Percentiles rank a stretch among this genome's conserved stretches.
Conservation (phyloP, 2,797 vertebrate species). For the Pampus argenteus region DNA sequence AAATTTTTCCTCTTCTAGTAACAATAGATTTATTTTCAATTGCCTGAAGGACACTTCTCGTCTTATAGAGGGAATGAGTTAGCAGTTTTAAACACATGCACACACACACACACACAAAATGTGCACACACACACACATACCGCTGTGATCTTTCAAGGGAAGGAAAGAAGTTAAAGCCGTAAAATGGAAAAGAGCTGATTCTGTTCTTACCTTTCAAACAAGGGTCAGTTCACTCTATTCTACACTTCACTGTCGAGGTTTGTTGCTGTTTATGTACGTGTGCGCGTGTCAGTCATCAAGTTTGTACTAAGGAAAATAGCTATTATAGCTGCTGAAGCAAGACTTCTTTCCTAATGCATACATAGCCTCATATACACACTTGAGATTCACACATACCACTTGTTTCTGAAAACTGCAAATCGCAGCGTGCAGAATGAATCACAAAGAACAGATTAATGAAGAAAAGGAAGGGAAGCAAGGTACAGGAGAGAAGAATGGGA, state of each 20-base stretch:
- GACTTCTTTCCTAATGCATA: conserved; percentile 49
- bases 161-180: conserved; percentile 49
- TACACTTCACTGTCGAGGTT: conserved; percentile 22
- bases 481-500: conserved; percentile 36
- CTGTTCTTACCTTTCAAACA: conserved; percentile 60
- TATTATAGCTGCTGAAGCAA: conserved; percentile 59
- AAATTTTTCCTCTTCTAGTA: conserved; percentile 27
- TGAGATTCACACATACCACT: conserved; percentile 19
- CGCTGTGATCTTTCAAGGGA: conserved; percentile 51
- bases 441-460: conserved; percentile 41
- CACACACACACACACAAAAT: conserved; percentile 8
- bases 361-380: conserved; percentile 28
- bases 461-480: conserved; percentile 24
- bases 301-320: conserved; percentile 30
- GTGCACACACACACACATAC: conserved; percentile 13
- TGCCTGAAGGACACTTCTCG: conserved; percentile 36
- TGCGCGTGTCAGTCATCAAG: conserved; percentile 43
- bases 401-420: conserved; percentile 46
- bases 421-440: conserved; percentile 32
- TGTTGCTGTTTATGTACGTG: conserved; percentile 31
- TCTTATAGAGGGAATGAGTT: conserved; percentile 41
- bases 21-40: conserved; percentile 36
- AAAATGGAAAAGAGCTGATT: conserved; percentile 67
- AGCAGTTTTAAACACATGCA: conserved; percentile 37
- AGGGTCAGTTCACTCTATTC: conserved; percentile 53